Base-by-base conservation (phyloP, 1,140 invertebrate species). In the Dreissena rostriformis region DNA sequence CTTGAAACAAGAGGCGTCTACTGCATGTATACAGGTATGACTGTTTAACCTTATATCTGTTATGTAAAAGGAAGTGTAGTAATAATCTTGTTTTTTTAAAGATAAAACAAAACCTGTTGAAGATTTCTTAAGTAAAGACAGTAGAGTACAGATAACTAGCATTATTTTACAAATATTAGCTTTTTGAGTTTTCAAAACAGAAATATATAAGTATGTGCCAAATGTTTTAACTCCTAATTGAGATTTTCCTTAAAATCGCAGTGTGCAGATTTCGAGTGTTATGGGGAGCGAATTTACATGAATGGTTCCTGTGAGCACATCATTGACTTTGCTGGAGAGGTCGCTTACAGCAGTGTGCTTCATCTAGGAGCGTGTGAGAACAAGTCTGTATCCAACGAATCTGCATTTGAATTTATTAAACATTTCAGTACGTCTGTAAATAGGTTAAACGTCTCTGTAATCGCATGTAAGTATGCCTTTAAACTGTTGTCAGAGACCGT, bases 251-350 rank as follows among this genome's bases (percentile, higher is more conserved):
- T 39, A 39, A 39, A 72, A 39, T 49, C n/a, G n/a, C 8, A 17
- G 11, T 72, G 70, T 24, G 12, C 11, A 19, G 19, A 19, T 29
- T 12, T 72, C 7, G 51, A 15, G 49, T 74, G 72, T 19, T 15
- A 28, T 24, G 19, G 53, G 5, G 53, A 19, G 29, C 72, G 72
- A 6, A n/a, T 74, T 11, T 28, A 55, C 57, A 22, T 24, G 28
- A 74, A 74, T 61, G 53, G 26, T 28, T 26, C 52, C 28, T 74
- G 72, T 61, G 15, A 5, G 22, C 8, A 74, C 28, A 17, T 74
- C 6, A 22, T 74, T 1, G 72, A 74, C 14, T 57, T 55, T 53
- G n/a, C 57, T 57, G 8, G 52, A 14, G 28, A 74, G 28, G 57
- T 28, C 5, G 10, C n/a, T 7, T 74, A 26, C 24, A 19, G 19